Evolutionary conservation across 1,140 invertebrate genomes (phyloP).

Genomic region (Diachasma alloeum): DNA sequence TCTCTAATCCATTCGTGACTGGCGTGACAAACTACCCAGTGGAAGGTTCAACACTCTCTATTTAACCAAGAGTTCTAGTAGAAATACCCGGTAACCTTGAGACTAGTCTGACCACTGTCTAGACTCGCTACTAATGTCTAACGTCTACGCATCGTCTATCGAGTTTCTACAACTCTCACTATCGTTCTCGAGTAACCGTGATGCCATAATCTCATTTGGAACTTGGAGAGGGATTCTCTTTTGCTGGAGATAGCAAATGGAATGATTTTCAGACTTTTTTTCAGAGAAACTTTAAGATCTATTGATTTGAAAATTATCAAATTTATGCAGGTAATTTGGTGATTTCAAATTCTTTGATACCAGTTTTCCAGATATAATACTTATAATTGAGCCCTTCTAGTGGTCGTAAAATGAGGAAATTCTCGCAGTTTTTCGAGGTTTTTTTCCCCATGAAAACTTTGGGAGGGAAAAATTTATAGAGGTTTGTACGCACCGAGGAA

Average conservation of each 20-base stretch:
- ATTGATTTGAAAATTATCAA: too few relatives aligned
- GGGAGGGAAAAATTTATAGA: too few relatives aligned
- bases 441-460: too few relatives aligned
- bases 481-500: too few relatives aligned
- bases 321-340: too few relatives aligned
- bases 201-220: neutral
- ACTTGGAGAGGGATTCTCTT: neutral
- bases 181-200: neutral
- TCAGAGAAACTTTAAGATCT: too few relatives aligned
- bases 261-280: too few relatives aligned
- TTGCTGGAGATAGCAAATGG: neutral
- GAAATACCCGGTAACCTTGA: constrained; percentile 32
- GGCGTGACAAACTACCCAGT: constrained; percentile 32
- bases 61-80: neutral
- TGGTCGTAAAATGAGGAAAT: too few relatives aligned
- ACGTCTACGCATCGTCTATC: neutral
- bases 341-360: too few relatives aligned
- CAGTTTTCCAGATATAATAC: too few relatives aligned
- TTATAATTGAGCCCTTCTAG: too few relatives aligned
- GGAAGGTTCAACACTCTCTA: constrained; percentile 23
- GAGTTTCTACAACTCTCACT: constrained; percentile 10
- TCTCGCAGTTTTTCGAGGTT: too few relatives aligned
- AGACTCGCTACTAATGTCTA: neutral
- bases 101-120: constrained; percentile 1
- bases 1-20: constrained; percentile 46